Base-by-base conservation (phyloP, 2,797 vertebrate genomes). In the Nannoperca obscura region DNA sequence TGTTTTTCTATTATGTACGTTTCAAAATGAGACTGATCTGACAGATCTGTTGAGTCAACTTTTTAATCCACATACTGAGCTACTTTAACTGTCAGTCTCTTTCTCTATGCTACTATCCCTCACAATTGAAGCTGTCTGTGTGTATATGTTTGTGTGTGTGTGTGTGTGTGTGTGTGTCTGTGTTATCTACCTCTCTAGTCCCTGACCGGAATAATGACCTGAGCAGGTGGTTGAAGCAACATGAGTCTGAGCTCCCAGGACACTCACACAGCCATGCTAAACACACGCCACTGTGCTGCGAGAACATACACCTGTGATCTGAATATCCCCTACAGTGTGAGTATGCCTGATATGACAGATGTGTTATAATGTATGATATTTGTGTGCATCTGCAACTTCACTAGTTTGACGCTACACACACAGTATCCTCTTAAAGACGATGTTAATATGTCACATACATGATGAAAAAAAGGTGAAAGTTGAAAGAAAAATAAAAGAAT, bases 191-290 rank as follows among this genome's bases (percentile, higher is more conserved):
- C 38, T 52, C 53, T 84, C 57, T 72, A 22, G 68, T 81, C 74
- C 50, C 62, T 89, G 74, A 90, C 81, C 42, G 20, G 64, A 85
- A 87, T 63, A 89, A 84, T 90, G 85, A 87, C 79, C 77, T 22
- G 82, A 87, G 83, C 93, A 93, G 90, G 90, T 92, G 89, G 87
- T 83, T 76, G 63, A 79, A 85, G 78, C 83, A 75, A 91, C 87
- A 81, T 80, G 88, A 93, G 83, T 49, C 55, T 68, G 66, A 80
- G 81, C 75, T 82, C 71, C 63, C 78, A 87, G 81, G 79, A 92
- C 76, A 88, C 71, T 71, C 66, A 47, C 74, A 82, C 71, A 84
- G 69, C 42, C 76, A 53, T 80, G 70, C 73, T 91, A 86, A 89
- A 88, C 83, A 87, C 78, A 83, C 24, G 59, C 84, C 76, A 82